Evolutionary conservation across 2,113 vertebrate genomes (phyloP).

Genomic region (Malaclemys terrapin): DNA sequence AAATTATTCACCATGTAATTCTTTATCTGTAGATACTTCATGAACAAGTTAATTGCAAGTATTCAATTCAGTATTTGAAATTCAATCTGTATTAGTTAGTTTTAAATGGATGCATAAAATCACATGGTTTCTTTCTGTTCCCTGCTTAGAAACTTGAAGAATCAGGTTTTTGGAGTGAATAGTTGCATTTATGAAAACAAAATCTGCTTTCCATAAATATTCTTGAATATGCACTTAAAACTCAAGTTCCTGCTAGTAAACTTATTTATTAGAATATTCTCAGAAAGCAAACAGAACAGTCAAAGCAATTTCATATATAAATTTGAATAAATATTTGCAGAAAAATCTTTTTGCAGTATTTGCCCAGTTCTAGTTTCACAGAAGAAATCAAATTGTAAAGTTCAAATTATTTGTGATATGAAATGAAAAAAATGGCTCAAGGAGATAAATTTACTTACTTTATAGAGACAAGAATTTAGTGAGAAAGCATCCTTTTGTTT

Average conservation of each 20-base stretch:
- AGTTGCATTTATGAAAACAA: not conserved
- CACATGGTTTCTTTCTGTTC: slow-evolving; percentile 15
- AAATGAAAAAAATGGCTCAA: not conserved
- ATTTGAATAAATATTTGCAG: not conserved
- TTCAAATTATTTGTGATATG: not conserved
- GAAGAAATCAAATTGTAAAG: not conserved
- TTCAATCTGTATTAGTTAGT: not conserved
- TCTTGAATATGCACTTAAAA: slow-evolving; percentile 9
- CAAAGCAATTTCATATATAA: not conserved
- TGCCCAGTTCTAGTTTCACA: not conserved
- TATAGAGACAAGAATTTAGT: not conserved
- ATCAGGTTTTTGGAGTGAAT: slow-evolving; percentile 37
- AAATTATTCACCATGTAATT: slow-evolving; percentile 11
- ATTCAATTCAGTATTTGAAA: not conserved
- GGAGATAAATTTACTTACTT: not conserved
- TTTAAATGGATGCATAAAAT: slow-evolving; percentile 34
- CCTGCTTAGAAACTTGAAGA: slow-evolving; percentile 21
- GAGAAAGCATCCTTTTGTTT: not conserved
- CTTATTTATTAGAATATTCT: not conserved
- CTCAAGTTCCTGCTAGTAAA: not conserved
- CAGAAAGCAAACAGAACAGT: not conserved
- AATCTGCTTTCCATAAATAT: not conserved
- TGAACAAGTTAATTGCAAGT: slow-evolving; percentile 45
- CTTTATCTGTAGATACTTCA: slow-evolving; percentile 46
- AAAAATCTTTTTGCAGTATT: not conserved